Percentiles rank a stretch among this genome's conserved stretches.
Evolutionary conservation across 2,888 invertebrate genomes (phyloP).

Genomic region (Drosophila pseudotalamancana): DNA sequence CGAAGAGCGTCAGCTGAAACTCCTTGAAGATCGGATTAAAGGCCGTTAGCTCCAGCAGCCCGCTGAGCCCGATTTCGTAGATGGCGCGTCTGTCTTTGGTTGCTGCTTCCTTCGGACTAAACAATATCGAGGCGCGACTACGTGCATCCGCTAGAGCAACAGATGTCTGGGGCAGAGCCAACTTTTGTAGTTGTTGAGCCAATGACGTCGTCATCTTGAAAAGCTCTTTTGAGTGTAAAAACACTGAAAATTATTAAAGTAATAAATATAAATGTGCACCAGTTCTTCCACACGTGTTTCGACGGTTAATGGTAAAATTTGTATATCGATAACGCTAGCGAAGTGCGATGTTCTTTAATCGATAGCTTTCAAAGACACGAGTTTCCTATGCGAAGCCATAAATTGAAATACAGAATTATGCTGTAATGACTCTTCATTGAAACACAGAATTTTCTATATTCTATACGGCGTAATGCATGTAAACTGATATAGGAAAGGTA

Average conservation of each 20-base stretch:
- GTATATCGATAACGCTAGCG: conserved; percentile 31
- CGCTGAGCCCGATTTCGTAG: conserved; percentile 93
- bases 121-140: conserved; percentile 92
- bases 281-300: conserved; percentile 58
- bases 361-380: neutral
- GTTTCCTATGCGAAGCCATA: conserved; percentile 26
- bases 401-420: neutral
- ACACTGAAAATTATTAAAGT: conserved; percentile 6
- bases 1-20: conserved; percentile 91
- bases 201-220: conserved; percentile 88
- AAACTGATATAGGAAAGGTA: too few relatives aligned
- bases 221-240: conserved; percentile 21
- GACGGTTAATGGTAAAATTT: conserved; percentile 7
- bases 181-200: conserved; percentile 90
- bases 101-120: conserved; percentile 95
- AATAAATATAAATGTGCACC: conserved; percentile 6
- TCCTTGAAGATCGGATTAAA: conserved; percentile 90
- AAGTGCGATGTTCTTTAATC: neutral
- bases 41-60: conserved; percentile 91
- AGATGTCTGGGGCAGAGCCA: conserved; percentile 92
- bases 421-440: conserved; percentile 4
- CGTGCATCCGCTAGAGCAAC: conserved; percentile 88
- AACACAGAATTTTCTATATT: neutral
- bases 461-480: too few relatives aligned
- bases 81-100: conserved; percentile 93